phyloP scores from a whole-genome alignment of 37 sponge, comb jelly and placozoan genomes.

The Petrosia ficiformis region DNA sequence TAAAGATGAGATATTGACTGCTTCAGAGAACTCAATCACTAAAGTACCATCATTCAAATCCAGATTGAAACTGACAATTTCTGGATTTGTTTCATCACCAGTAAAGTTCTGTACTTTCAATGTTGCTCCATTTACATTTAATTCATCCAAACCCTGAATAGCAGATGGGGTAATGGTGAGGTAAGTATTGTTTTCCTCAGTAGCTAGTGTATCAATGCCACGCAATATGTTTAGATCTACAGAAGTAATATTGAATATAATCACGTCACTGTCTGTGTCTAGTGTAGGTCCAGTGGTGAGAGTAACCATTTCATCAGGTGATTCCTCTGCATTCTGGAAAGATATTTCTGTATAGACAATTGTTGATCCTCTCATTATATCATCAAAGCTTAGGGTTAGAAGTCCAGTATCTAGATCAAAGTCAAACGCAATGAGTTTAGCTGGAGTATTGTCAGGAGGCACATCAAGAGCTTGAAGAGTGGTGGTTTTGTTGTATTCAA shows the following conservation, averaged over 20 bases:
- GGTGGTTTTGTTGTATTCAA: conserved; percentile 15
- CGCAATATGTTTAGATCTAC: conserved; percentile 59
- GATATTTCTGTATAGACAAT: conserved; percentile 46
- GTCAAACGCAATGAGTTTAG: conserved; percentile 57
- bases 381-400: conserved; percentile 78
- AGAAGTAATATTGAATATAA: conserved; percentile 43
- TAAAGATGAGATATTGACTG: conserved; percentile 55
- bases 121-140: conserved; percentile 39
- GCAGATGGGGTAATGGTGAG: conserved; percentile 49
- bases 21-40: conserved; percentile 66
- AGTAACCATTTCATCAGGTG: conserved; percentile 19
- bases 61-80: conserved; percentile 56
- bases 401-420: conserved; percentile 72
- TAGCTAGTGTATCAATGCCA: conserved; percentile 53
- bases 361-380: conserved; percentile 69
- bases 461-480: conserved; percentile 5
- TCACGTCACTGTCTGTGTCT: conserved; percentile 3
- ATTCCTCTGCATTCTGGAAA: conserved; percentile 42
- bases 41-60: conserved; percentile 65
- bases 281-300: conserved; percentile 64
- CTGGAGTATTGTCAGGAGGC: conserved; percentile 63
- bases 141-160: conserved; percentile 68
- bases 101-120: conserved; percentile 53
- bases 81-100: conserved; percentile 68
- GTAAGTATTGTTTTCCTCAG: conserved; percentile 70